A percentile compares a stretch with the other conserved stretches of the same genome.
phyloP scores from a whole-genome alignment of 2,113 vertebrate species.

The Nesoenas mayeri region DNA sequence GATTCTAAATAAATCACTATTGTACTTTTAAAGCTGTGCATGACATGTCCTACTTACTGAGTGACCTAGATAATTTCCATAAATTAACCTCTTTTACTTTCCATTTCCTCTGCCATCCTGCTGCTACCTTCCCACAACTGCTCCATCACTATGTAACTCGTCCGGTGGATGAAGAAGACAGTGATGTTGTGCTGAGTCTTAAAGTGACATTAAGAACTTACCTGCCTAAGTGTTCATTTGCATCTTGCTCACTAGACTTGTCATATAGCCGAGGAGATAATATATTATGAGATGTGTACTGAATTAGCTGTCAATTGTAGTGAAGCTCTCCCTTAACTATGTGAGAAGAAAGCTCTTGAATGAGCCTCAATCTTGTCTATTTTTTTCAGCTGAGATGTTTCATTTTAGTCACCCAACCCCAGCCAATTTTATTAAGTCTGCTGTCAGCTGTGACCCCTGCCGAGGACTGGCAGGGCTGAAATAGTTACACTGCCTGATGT shows the following conservation, averaged over 20 bases:
- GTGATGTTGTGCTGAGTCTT: constrained; percentile 12
- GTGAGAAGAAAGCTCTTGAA: constrained; percentile 50
- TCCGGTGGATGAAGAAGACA: constrained; percentile 31
- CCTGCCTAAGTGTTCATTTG: constrained; percentile 23
- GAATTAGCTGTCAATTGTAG: constrained; percentile 72
- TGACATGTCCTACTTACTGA: constrained; percentile 59
- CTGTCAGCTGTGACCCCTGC: constrained; percentile 68
- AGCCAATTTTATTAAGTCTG: constrained; percentile 45
- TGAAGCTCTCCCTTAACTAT: constrained; percentile 60
- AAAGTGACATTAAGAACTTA: constrained; percentile 52
- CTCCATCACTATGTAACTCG: constrained; percentile 36
- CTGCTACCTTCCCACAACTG: constrained; percentile 66
- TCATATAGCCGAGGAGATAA: constrained; percentile 52
- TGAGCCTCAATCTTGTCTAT: neutral
- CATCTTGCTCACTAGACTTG: constrained; percentile 44
- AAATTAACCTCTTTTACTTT: constrained; percentile 74
- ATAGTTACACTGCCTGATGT: constrained; percentile 61
- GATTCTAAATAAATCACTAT: constrained; percentile 59
- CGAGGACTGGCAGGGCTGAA: constrained; percentile 59
- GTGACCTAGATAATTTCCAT: constrained; percentile 73
- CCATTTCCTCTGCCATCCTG: constrained; percentile 67
- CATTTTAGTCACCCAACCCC: constrained; percentile 53
- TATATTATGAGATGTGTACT: constrained; percentile 57
- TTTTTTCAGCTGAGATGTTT: constrained; percentile 23
- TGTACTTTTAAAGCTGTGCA: constrained; percentile 53